Evolutionary conservation across 2,888 invertebrate genomes (phyloP).

Genomic region (Agrotis clavis): DNA sequence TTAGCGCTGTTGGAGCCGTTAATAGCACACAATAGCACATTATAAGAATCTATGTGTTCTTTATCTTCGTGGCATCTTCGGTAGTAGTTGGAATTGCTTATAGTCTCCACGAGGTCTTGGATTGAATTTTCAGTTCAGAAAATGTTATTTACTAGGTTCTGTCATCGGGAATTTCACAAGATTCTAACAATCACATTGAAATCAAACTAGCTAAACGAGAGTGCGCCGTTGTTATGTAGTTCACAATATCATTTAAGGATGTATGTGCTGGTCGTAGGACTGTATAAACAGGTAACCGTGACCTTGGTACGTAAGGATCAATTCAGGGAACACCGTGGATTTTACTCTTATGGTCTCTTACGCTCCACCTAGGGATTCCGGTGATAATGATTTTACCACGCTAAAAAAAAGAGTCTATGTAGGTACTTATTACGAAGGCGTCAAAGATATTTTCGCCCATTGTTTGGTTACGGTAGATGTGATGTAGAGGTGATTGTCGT

Average conservation of each 20-base stretch:
- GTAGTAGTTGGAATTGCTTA: not conserved
- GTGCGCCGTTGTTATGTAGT: not conserved
- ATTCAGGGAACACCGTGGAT: no score
- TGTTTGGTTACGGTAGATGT: constrained; percentile 11
- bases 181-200: not conserved
- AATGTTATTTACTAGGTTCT: not conserved
- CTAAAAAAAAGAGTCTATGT: not conserved
- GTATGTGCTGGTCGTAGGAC: no score
- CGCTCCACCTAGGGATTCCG: no score
- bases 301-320: no score
- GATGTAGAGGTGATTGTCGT: constrained; percentile 24
- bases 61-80: not conserved
- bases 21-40: constrained; percentile 9
- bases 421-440: not conserved
- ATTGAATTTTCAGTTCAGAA: not conserved
- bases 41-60: not conserved
- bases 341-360: no score
- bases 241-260: constrained; percentile 1
- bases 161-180: not conserved
- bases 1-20: constrained; percentile 11
- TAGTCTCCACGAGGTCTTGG: no score
- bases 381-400: no score
- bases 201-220: no score
- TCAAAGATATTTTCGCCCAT: constrained; percentile 21
- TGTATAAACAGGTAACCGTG: no score